These are phyloP conservation scores for Xestia ashworthii DNA, from an alignment of 2,888 invertebrate species.

Conservation along the genomic window DNA sequence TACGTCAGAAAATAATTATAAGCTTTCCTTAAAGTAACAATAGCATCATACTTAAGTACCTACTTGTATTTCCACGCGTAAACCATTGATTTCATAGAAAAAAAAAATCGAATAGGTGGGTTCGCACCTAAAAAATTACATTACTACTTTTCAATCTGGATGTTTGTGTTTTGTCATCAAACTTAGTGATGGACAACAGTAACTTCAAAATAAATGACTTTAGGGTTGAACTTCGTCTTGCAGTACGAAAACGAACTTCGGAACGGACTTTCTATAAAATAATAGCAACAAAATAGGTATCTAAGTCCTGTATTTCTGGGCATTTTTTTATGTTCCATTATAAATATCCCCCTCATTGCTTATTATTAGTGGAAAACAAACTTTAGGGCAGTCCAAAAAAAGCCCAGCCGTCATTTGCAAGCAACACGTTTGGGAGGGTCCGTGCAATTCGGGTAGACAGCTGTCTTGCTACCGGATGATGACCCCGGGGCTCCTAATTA, in stretches of 20 bases:
- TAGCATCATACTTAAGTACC: background rate
- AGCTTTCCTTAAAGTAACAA: background rate
- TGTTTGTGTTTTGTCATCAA: background rate
- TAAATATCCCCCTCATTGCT: background rate
- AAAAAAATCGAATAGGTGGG: background rate
- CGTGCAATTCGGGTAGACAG: conserved; percentile 77
- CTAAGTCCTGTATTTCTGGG: background rate
- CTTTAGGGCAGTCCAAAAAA: conserved; percentile 68
- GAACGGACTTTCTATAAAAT: background rate
- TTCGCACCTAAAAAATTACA: background rate
- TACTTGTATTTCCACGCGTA: background rate
- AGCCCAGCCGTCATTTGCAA: conserved; percentile 79
- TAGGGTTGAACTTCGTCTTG: background rate
- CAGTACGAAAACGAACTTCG: background rate
- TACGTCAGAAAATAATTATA: background rate
- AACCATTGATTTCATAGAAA: too few species aligned
- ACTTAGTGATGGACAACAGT: background rate
- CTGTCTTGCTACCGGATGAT: conserved; percentile 84
- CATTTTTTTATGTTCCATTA: background rate
- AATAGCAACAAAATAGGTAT: background rate
- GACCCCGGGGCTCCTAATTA: conserved; percentile 86
- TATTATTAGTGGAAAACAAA: conserved; percentile 37
- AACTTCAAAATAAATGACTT: background rate
- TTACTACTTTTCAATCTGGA: background rate
- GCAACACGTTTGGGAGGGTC: conserved; percentile 69